phyloP scores from a whole-genome alignment of 2,888 invertebrate genomes.

The Axea sp. region DNA sequence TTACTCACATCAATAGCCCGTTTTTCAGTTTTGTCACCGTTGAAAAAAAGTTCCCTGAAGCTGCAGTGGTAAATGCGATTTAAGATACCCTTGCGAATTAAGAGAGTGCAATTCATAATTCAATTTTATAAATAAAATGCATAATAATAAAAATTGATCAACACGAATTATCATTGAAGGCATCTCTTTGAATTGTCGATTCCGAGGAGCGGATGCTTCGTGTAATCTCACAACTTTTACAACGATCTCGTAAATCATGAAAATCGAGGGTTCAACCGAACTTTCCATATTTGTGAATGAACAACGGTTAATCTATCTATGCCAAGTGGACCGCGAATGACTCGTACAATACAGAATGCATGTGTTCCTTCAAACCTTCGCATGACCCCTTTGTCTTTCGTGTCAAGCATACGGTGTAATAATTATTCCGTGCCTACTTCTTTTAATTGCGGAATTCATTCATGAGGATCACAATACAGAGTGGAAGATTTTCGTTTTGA shows the following conservation, averaged over 20 bases:
- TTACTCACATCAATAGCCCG: no score
- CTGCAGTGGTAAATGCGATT: no score
- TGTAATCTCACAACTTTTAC: constrained; percentile 34
- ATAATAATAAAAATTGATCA: no score
- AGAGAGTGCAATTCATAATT: no score
- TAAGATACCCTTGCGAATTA: no score
- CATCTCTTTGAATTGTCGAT: neutral
- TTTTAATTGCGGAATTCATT: constrained; percentile 34
- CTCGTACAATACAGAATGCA: constrained; percentile 11
- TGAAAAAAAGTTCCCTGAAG: no score
- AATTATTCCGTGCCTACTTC: constrained; percentile 18
- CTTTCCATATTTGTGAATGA: constrained; percentile 56
- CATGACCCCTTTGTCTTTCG: constrained; percentile 38
- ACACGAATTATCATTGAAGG: no score
- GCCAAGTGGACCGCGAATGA: constrained; percentile 37
- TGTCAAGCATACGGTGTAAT: constrained; percentile 10
- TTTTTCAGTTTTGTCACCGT: no score
- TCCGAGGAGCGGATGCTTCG: constrained; percentile 3
- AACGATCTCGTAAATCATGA: constrained; percentile 65
- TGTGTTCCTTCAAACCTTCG: constrained; percentile 19
- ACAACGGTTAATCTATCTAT: constrained; percentile 53
- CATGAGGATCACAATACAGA: neutral
- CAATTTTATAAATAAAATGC: no score
- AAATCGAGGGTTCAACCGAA: constrained; percentile 31
- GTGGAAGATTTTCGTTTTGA: constrained; percentile 4